Base-by-base conservation (phyloP, 2,113 vertebrate species). In the Engystomops pustulosus region DNA sequence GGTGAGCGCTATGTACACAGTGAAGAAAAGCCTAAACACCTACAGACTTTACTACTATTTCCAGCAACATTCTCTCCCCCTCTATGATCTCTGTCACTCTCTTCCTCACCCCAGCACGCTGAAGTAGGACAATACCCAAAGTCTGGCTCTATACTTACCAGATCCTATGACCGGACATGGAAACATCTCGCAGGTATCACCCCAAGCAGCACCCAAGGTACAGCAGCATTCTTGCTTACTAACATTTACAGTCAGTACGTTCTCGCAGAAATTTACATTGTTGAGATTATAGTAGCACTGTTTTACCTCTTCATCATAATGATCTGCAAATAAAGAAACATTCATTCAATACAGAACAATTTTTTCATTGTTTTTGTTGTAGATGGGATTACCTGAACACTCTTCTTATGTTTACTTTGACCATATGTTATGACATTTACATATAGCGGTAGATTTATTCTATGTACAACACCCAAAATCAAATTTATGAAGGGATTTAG, bases 161-260 rank as follows among this genome's bases (percentile, higher is more conserved):
- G 96, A 97, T 79, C 94, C 96, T 60, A 94, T 86, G 27, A 98
- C 94, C 0, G 98, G 98, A 82, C 98, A 99, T 2, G 98, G 98
- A 87, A 96, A 94, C 67, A 99, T 95, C 93, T 99, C 97, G 62
- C 97, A 99, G 93, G 99, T 99, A 83, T 99, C 98, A 0, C 98
- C 98, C 98, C 98, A 99, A 53, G 98, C 98, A 0, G 96, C 98
- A 11, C 98, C 98, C 53, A 98, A 92, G 0, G 98, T 99, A 81
- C 98, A 99, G 93, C 98, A 99, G 89, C 98, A 99, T 87, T 99
- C 97, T 88, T 97, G 93, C 85, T 96, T 96, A 81, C 97, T 99
- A 51, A 98, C 93, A 0, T 95, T 95, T 88, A 95, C 95, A 1
- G 96, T 96, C 88, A 99, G 91, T 60, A 99, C 98, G 0, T 96